Evolutionary conservation across 2,797 vertebrate species (phyloP).

Genomic region (Perodicticus potto): DNA sequence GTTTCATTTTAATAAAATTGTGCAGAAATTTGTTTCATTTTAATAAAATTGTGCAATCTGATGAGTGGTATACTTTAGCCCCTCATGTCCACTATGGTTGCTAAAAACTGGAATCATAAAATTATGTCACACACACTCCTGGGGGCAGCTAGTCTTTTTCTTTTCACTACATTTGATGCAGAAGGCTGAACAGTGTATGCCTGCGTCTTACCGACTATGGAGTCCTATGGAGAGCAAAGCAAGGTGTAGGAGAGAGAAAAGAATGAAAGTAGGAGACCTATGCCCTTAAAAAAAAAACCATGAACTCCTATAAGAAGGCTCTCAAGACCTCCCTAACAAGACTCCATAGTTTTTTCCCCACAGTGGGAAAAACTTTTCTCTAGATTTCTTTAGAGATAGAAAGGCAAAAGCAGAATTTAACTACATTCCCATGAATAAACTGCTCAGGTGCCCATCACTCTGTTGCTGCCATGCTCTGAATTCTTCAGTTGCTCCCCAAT

Average conservation of each 20-base stretch:
- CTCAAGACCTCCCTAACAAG: neutral
- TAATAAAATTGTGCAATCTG: conserved; percentile 83
- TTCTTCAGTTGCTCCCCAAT: neutral
- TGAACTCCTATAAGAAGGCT: neutral
- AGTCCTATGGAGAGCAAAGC: neutral
- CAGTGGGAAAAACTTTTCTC: neutral
- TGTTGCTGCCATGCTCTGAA: neutral
- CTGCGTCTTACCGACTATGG: too few relatives aligned
- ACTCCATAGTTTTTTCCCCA: neutral
- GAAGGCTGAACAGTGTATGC: neutral
- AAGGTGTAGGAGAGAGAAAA: neutral
- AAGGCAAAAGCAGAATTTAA: neutral
- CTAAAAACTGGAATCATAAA: conserved; percentile 60
- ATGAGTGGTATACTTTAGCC: conserved; percentile 80
- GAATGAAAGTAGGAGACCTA: neutral
- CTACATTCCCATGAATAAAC: neutral
- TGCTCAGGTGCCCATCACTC: neutral
- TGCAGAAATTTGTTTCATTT: conserved; percentile 83
- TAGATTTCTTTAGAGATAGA: neutral
- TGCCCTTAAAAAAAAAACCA: neutral
- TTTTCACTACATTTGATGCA: neutral
- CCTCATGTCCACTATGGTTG: conserved; percentile 80
- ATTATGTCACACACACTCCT: neutral
- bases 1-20: conserved; percentile 86
- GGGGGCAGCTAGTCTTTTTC: neutral